A percentile compares a stretch with the other conserved stretches of the same genome.
Evolutionary conservation across 2,888 invertebrate genomes (phyloP).

Genomic region (Barypeithes pellucidus): DNA sequence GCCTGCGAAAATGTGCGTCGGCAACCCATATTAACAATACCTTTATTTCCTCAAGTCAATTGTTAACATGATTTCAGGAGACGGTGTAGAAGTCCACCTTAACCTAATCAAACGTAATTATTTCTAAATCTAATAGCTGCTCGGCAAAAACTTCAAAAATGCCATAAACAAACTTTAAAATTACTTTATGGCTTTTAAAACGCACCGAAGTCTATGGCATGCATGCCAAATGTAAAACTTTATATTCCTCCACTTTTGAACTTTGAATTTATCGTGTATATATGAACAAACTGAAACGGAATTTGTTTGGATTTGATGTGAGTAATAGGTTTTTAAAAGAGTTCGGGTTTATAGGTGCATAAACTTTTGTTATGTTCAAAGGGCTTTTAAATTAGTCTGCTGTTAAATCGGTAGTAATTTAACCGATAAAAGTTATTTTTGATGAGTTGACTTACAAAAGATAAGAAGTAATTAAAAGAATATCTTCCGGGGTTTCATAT

Average conservation of each 20-base stretch:
- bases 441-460: neutral
- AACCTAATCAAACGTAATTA: conserved; percentile 6
- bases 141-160: neutral
- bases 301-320: conserved; percentile 48
- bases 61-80: too few species aligned
- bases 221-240: conserved; percentile 42
- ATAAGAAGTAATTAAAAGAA: too few species aligned
- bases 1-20: too few species aligned
- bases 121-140: conserved; percentile 1
- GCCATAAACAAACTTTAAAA: conserved; percentile 30
- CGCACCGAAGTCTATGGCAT: conserved; percentile 30
- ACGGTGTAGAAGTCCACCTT: too few species aligned
- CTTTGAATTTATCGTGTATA: conserved; percentile 47
- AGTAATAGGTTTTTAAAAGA: conserved; percentile 46
- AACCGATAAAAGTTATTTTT: neutral
- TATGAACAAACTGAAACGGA: conserved; percentile 44
- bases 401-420: neutral
- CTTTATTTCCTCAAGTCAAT: too few species aligned
- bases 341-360: conserved; percentile 34
- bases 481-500: too few species aligned
- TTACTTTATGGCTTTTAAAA: conserved; percentile 32
- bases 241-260: conserved; percentile 47
- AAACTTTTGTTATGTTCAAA: conserved; percentile 17
- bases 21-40: too few species aligned
- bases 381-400: conserved; percentile 10